Conservation (phyloP, 2,113 vertebrate species). For the Zonotrichia leucophrys region DNA sequence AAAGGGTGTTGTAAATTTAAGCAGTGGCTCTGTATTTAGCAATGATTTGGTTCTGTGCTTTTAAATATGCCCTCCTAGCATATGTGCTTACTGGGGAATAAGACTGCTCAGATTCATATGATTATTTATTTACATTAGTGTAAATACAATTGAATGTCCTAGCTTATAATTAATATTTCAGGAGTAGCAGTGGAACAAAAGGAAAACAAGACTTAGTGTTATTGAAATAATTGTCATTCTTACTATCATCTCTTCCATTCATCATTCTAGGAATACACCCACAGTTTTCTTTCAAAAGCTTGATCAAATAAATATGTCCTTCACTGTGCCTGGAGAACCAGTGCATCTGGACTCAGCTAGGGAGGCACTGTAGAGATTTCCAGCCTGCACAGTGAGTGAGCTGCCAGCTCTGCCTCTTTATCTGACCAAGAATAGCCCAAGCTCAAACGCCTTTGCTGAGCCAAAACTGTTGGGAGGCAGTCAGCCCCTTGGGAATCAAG, state of each 20-base stretch:
- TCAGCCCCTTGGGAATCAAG: neutral
- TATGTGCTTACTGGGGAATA: neutral
- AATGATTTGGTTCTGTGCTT: neutral
- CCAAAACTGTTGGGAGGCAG: neutral
- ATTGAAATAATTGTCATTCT: neutral
- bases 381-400: neutral
- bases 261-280: neutral
- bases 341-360: neutral
- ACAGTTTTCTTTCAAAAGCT: neutral
- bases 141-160: neutral
- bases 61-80: neutral
- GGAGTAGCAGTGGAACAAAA: neutral
- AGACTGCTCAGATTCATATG: neutral
- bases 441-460: neutral
- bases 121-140: neutral
- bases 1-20: neutral
- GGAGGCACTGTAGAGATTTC: slow-evolving; percentile 21
- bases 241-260: neutral
- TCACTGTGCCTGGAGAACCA: neutral
- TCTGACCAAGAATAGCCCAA: slow-evolving; percentile 24
- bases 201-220: neutral
- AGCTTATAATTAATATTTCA: neutral
- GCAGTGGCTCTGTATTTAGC: neutral
- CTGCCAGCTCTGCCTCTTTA: slow-evolving; percentile 16
- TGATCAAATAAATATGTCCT: slow-evolving; percentile 29